Base-by-base conservation (phyloP, 2,797 vertebrate species). In the Adelosebastes latens region DNA sequence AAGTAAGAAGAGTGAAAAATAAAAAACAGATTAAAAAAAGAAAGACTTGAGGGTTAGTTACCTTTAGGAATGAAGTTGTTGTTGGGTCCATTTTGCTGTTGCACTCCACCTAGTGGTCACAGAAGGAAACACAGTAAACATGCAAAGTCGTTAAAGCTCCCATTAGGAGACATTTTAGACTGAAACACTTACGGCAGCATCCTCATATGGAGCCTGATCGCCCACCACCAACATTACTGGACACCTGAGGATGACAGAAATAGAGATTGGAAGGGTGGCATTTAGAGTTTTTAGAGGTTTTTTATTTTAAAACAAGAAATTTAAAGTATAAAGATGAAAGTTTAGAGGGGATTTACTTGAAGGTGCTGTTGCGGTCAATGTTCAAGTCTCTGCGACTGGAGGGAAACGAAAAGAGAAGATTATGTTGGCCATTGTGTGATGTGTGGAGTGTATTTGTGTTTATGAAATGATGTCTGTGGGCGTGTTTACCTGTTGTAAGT, bases 61-160 rank as follows among this genome's bases (percentile, higher is more conserved):
- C 97, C 96, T 98, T 98, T 46, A 98, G 95, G 93, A 98, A 98
- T 3, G 97, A 98, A 55, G 97, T 98, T 56, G 97, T 97, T 16
- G 97, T 98, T 31, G 97, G 97, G 86, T 98, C 97, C 93, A 98
- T 84, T 88, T 97, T 98, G 89, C 97, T 97, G 94, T 98, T 98
- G 85, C 97, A 98, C 86, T 98, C 97, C 96, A 98, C 97, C 97
- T 98, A 67, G 59, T 89, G 91, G 64, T 80, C 61, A 90, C 20
- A 88, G 39, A 70, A 39, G 75, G 79, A 75, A 89, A 53, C 7
- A 25, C 34, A 36, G 8, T 31, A 8, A 69, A 46, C 5, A 5
- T 11, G 4, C 2, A 0, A 24, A 24, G 27, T 52, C 13, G 14
- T 14, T 18, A 10, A 62, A 52, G 8, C 27, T 24, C 8, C 27